Evolutionary conservation across 2,888 invertebrate genomes (phyloP).

Genomic region (Ectobius pallidus): DNA sequence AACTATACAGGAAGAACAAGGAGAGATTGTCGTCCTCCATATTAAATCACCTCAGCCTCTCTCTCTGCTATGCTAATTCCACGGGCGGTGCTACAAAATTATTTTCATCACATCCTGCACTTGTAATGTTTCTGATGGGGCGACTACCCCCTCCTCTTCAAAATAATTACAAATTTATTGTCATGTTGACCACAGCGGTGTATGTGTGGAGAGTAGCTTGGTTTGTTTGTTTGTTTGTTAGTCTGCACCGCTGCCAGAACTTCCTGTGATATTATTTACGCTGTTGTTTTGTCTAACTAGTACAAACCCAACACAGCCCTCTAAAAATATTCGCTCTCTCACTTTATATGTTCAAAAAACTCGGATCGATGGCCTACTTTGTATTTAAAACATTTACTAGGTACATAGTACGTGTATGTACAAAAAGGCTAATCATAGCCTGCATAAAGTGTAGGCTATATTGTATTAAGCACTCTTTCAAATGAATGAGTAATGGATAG

Average conservation of each 20-base stretch:
- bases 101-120: background rate
- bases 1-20: no score
- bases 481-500: no score
- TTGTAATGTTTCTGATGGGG: background rate
- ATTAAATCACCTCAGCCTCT: no score
- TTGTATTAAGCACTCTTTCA: no score
- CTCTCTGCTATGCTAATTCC: background rate
- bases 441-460: no score
- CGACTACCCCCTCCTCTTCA: constrained; percentile 2
- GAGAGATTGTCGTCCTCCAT: no score
- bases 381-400: background rate
- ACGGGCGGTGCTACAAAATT: background rate
- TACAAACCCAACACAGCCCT: background rate
- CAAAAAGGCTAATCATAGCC: no score
- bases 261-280: background rate
- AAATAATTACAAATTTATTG: constrained; percentile 1
- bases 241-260: background rate
- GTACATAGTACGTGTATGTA: no score
- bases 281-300: background rate
- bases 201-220: background rate
- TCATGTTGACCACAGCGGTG: background rate
- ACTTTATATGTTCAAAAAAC: background rate
- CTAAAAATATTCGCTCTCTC: background rate
- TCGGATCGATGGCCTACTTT: constrained; percentile 1
- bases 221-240: background rate